Evolutionary conservation across 2,113 vertebrate genomes (phyloP).

Genomic region (Elephantulus edwardii): DNA sequence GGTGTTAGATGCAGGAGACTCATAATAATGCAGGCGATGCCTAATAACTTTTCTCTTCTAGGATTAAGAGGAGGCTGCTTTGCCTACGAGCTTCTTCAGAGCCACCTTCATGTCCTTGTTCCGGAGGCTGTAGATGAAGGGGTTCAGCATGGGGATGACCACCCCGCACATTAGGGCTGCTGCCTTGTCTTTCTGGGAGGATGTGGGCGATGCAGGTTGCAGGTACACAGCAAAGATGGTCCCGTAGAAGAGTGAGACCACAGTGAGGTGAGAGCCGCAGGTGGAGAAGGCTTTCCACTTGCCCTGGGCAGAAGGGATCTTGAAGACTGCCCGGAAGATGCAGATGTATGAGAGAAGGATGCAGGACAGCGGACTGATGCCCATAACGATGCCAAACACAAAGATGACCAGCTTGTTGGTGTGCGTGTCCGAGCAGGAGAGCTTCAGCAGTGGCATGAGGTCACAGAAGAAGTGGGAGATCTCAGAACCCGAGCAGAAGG

Average conservation of each 20-base stretch:
- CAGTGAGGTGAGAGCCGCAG: conserved; percentile 28
- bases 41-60: neutral
- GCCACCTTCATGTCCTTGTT: conserved; percentile 63
- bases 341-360: conserved; percentile 47
- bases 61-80: neutral
- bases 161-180: conserved; percentile 56
- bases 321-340: conserved; percentile 19
- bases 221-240: conserved; percentile 54
- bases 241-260: conserved; percentile 53
- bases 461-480: conserved; percentile 78
- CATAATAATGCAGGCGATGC: neutral
- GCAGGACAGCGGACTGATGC: neutral
- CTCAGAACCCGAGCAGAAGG: conserved; percentile 54
- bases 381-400: conserved; percentile 37
- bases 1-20: neutral
- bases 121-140: conserved; percentile 69
- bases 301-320: conserved; percentile 47
- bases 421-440: conserved; percentile 68
- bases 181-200: conserved; percentile 62
- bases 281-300: conserved; percentile 69
- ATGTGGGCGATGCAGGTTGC: neutral
- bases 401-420: conserved; percentile 43
- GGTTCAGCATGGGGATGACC: conserved; percentile 62
- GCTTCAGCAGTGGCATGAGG: conserved; percentile 69
- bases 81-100: conserved; percentile 36